Evolutionary conservation across 2,888 invertebrate species (phyloP), one percentile per base, ranked within the genome.

Genomic region (Aspidiotus rigidus): DNA sequence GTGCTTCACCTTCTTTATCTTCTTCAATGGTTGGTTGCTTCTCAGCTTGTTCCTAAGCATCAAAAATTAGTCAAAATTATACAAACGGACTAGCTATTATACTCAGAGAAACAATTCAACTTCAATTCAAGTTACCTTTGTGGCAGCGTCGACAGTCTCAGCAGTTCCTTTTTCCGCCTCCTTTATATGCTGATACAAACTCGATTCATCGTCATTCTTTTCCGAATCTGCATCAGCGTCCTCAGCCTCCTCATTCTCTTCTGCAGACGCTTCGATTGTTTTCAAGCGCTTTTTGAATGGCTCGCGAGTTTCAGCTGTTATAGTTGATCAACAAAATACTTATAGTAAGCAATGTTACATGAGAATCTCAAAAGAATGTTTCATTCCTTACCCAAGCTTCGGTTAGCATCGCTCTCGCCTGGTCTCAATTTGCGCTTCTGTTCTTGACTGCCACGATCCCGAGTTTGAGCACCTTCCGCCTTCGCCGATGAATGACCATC

Each of bases 121-220:
- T 71, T 39, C 13, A 40, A 49, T 54, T 28, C 49, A 53, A 67
- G 70, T 62, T 73, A 86, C 85, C 76, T 77, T 75, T 3, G 81
- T 81, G 17, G 81, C 82, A 39, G 79, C 79, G 75, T 82, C 82
- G 64, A 81, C 72, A 40, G 80, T 79, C 73, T 90, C 87, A 72
- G 64, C 42, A 17, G 70, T 69, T 5, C 60, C 64, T 71, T 85
- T 83, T 71, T 88, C 86, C 0, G 89, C 85, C 73, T 91, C 87
- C 75, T 88, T 87, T 3, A 94, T 87, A 76, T 94, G 93, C 76
- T 93, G 89, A 78, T 87, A 93, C 72, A 88, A 83, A 71, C 89
- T 87, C 6, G 80, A 77, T 16, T 79, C 75, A 69, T 76, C 76
- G 10, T 79, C 77, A 57, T 74, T 69, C 40, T 75, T 73, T 7